These are phyloP conservation scores for Paelopatides confundens DNA, from an alignment of 53 echinoderm and acorn worm genomes.

Conservation along the genomic window DNA sequence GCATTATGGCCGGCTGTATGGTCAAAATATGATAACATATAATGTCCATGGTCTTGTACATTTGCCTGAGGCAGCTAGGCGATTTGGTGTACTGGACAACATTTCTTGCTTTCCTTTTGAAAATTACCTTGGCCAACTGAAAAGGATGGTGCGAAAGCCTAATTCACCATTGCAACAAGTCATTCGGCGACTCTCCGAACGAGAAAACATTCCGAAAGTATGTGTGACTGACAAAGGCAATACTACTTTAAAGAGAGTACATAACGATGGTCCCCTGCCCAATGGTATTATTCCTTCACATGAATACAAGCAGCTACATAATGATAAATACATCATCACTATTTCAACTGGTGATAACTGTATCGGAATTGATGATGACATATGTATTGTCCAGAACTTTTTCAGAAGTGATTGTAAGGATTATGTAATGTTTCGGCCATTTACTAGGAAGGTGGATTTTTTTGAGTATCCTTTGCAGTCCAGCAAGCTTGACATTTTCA, in stretches of 20 bases:
- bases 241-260: neutral
- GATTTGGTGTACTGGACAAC: slow-evolving; percentile 53
- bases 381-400: neutral
- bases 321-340: neutral
- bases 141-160: slow-evolving; percentile 52
- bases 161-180: slow-evolving; percentile 7
- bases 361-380: neutral
- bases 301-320: neutral
- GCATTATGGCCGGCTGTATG: slow-evolving; percentile 58
- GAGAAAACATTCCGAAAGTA: no score
- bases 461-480: slow-evolving; percentile 45
- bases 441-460: neutral
- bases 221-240: no score
- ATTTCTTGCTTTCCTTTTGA: slow-evolving; percentile 54
- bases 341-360: neutral
- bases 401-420: no score
- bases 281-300: neutral
- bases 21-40: slow-evolving; percentile 45
- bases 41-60: slow-evolving; percentile 18
- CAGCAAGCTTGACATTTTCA: neutral
- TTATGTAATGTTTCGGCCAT: neutral
- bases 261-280: neutral
- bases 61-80: neutral
- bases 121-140: slow-evolving; percentile 34
- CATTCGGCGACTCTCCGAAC: neutral